Conservation (phyloP, 2,113 vertebrate genomes). For the Aphyosemion australe region DNA sequence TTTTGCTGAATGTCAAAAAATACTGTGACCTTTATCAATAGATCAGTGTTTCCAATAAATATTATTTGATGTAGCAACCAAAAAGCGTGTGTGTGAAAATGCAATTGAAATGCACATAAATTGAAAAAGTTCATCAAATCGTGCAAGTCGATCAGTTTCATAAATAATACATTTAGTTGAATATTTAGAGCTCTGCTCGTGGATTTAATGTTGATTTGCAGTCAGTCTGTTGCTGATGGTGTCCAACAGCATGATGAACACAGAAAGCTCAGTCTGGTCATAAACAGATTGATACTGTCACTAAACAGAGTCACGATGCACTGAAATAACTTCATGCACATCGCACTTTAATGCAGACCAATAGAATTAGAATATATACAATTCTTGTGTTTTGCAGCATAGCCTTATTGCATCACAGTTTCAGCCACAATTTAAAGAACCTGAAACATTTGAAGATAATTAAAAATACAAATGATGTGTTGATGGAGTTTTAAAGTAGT, state of each 20-base stretch:
- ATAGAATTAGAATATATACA: too few relatives aligned
- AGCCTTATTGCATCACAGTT: too few relatives aligned
- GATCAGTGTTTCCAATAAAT: slow-evolving; percentile 14
- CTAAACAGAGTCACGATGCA: not conserved
- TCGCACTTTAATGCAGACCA: not conserved
- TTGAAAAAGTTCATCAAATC: not conserved
- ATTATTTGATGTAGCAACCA: not conserved
- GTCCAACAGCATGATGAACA: not conserved
- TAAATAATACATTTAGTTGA: not conserved
- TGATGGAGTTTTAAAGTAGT: too few relatives aligned
- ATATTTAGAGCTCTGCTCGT: not conserved
- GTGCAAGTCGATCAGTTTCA: not conserved
- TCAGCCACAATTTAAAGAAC: too few relatives aligned
- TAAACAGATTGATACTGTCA: slow-evolving; percentile 3
- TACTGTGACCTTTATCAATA: slow-evolving; percentile 18
- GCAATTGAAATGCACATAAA: not conserved
- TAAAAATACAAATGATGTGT: too few relatives aligned
- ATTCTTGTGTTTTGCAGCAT: too few relatives aligned
- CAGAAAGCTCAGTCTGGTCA: not conserved
- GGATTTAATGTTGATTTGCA: not conserved
- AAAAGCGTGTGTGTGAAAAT: not conserved
- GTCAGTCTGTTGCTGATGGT: not conserved
- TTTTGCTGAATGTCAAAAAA: slow-evolving; percentile 30
- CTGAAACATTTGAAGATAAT: too few relatives aligned
- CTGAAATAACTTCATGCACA: not conserved